A percentile compares a stretch with the other conserved stretches of the same genome.
These are phyloP conservation scores for Eospalax fontanierii DNA, from an alignment of 2,797 vertebrate species.

Conservation along the genomic window DNA sequence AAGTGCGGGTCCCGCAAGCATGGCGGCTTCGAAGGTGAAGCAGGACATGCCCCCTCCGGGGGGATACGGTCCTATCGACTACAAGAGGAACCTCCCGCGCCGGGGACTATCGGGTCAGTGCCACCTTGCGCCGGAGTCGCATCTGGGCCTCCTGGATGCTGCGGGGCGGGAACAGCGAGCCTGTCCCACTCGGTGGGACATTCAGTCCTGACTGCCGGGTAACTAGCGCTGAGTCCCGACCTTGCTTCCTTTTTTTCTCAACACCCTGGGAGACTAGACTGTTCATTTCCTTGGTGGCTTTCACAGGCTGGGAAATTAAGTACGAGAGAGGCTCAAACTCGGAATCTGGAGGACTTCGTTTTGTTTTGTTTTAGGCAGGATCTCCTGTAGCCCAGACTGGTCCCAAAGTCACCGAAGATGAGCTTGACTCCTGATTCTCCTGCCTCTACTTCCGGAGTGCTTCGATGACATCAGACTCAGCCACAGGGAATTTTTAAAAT, in stretches of 20 bases:
- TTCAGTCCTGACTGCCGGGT: background rate
- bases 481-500: too few relatives aligned
- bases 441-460: background rate
- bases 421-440: background rate
- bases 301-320: background rate
- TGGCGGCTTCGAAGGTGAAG: conserved; percentile 98
- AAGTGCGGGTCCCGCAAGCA: conserved; percentile 82
- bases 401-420: background rate
- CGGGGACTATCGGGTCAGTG: conserved; percentile 95
- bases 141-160: background rate
- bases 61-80: conserved; percentile 95
- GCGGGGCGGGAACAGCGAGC: background rate
- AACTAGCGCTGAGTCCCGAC: background rate
- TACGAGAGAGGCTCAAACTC: background rate
- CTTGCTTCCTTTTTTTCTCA: background rate
- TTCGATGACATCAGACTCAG: background rate
- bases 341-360: background rate
- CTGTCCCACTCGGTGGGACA: too few relatives aligned
- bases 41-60: conserved; percentile 98
- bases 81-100: conserved; percentile 95
- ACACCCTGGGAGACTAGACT: background rate
- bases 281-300: background rate
- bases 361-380: background rate
- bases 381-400: background rate
- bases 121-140: background rate